Evolutionary conservation across 1,140 invertebrate genomes (phyloP).

Genomic region (Pentalonia nigronervosa): DNA sequence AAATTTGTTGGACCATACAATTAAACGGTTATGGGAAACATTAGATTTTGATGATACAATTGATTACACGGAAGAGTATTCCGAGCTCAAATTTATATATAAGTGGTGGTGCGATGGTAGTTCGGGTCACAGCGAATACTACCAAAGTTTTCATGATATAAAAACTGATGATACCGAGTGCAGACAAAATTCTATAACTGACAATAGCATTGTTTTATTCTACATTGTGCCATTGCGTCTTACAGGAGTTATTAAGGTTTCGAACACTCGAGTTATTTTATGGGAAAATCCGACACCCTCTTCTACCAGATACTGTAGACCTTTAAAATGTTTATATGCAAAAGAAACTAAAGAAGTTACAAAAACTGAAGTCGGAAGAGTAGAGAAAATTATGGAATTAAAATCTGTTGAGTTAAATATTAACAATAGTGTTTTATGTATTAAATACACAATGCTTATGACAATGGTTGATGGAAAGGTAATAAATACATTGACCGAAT

Average conservation of each 20-base stretch:
- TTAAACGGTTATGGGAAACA: too few species aligned
- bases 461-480: constrained; percentile 57
- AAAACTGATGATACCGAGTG: not conserved
- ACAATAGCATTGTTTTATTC: constrained; percentile 26
- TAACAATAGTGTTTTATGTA: constrained; percentile 26
- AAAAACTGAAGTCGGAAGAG: too few species aligned
- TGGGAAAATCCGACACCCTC: constrained; percentile 36
- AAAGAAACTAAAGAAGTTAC: not conserved
- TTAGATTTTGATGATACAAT: too few species aligned
- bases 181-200: constrained; percentile 33
- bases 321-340: constrained; percentile 17
- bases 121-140: constrained; percentile 14
- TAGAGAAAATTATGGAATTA: too few species aligned
- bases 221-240: not conserved
- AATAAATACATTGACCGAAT: not conserved
- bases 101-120: not conserved
- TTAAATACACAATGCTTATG: constrained; percentile 28
- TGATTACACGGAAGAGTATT: too few species aligned
- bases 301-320: constrained; percentile 34
- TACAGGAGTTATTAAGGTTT: not conserved
- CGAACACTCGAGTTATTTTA: constrained; percentile 14
- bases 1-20: too few species aligned
- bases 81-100: too few species aligned
- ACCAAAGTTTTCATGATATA: not conserved
- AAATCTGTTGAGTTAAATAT: not conserved